Evolutionary conservation across 2,113 vertebrate species (phyloP).

Genomic region (Grus americana): DNA sequence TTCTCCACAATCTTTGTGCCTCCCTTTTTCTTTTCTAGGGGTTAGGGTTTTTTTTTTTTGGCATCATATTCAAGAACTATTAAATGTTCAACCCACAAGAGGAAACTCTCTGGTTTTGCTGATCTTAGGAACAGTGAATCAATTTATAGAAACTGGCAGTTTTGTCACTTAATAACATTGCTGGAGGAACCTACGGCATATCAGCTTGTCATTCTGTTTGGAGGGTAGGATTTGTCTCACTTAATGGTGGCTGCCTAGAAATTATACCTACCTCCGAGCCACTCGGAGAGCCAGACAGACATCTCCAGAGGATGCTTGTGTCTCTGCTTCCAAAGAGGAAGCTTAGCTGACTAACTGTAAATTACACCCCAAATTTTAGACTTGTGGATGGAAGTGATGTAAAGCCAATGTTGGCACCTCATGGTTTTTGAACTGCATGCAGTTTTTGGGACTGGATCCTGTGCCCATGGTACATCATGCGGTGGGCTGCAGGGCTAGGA

Average conservation of each 20-base stretch:
- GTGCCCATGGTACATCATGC: rapidly evolving
- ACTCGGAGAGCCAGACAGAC: not conserved
- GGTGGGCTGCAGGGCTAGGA: not conserved
- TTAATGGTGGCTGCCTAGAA: not conserved
- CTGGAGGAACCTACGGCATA: not conserved
- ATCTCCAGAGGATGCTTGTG: not conserved
- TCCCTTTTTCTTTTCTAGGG: not conserved
- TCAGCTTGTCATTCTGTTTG: not conserved
- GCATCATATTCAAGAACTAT: not conserved
- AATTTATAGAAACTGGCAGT: not conserved
- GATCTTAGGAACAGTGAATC: not conserved
- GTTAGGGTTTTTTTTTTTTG: too few relatives aligned
- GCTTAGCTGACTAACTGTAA: not conserved
- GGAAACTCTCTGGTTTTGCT: not conserved
- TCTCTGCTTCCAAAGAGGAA: not conserved
- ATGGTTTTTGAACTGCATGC: not conserved
- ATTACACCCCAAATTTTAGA: not conserved
- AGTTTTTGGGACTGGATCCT: not conserved
- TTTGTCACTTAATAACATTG: not conserved
- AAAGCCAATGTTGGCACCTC: not conserved
- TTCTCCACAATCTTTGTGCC: not conserved
- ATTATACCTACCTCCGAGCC: not conserved
- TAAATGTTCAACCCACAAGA: not conserved
- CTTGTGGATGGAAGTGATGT: not conserved
- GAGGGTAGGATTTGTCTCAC: not conserved